Conservation (phyloP, 2,797 vertebrate genomes). For the Gymnoscopelus microlampas region DNA sequence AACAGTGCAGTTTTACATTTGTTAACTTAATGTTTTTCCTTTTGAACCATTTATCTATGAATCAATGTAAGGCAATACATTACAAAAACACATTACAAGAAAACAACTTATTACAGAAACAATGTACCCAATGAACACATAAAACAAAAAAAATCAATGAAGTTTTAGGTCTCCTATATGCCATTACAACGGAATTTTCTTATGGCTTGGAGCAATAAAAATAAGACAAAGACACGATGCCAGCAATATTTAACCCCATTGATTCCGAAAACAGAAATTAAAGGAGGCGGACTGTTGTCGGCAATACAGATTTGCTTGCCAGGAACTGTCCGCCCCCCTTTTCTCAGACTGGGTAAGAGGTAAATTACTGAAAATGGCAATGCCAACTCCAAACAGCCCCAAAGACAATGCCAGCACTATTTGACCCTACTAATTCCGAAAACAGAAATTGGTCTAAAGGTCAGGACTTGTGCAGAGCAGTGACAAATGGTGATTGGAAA, state of each 20-base stretch:
- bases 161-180: slow-evolving; percentile 89
- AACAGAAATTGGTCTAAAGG: too few relatives aligned
- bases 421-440: too few relatives aligned
- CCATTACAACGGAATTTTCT: slow-evolving; percentile 89
- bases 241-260: too few relatives aligned
- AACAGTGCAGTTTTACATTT: slow-evolving; percentile 99
- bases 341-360: too few relatives aligned
- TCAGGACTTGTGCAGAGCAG: slow-evolving; percentile 6
- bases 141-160: slow-evolving; percentile 78
- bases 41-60: slow-evolving; percentile 89
- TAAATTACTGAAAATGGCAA: too few relatives aligned
- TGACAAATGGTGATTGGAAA: slow-evolving; percentile 1
- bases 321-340: too few relatives aligned
- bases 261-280: too few relatives aligned
- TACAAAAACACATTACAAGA: slow-evolving; percentile 81
- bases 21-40: slow-evolving; percentile 95
- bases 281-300: too few relatives aligned
- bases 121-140: slow-evolving; percentile 89
- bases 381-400: too few relatives aligned
- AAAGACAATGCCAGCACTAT: too few relatives aligned
- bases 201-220: slow-evolving; percentile 94
- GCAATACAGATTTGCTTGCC: too few relatives aligned
- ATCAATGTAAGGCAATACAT: slow-evolving; percentile 95
- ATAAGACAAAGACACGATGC: slow-evolving; percentile 51
- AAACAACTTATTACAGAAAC: slow-evolving; percentile 83